phyloP scores from a whole-genome alignment of 2,797 vertebrate species.

The Rhinichthys osculus region DNA sequence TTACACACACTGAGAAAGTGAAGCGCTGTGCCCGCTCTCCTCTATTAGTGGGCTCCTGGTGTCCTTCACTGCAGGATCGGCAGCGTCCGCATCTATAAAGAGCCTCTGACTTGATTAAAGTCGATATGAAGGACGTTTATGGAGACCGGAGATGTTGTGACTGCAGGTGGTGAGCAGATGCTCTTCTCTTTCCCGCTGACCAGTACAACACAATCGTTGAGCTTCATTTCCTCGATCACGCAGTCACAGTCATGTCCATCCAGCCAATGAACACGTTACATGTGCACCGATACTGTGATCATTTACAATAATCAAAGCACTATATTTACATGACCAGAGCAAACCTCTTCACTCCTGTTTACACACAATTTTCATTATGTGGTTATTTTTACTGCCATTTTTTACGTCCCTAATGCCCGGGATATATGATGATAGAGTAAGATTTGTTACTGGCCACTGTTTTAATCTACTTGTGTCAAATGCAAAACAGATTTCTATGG shows the following conservation, averaged over 20 bases:
- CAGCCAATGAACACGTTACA: no score
- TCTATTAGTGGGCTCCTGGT: no score
- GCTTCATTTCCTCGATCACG: neutral
- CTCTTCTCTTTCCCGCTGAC: constrained; percentile 9
- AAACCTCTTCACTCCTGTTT: neutral
- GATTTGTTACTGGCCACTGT: neutral
- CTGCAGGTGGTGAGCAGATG: constrained; percentile 26
- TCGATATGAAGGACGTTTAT: neutral
- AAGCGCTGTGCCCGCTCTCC: no score
- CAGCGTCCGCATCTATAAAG: neutral
- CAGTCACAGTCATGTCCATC: neutral
- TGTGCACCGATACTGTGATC: neutral
- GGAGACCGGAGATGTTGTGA: neutral
- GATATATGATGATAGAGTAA: neutral
- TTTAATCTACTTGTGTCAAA: neutral
- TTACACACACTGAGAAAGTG: no score
- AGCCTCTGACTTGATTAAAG: constrained; percentile 1
- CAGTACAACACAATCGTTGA: neutral
- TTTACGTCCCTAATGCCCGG: neutral
- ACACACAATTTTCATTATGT: neutral
- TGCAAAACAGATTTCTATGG: no score
- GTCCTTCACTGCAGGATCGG: neutral
- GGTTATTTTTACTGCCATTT: neutral
- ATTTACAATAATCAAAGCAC: neutral
- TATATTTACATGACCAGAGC: neutral